Conservation (phyloP, 2,888 invertebrate genomes). For the Cremastobaeus sp. region DNA sequence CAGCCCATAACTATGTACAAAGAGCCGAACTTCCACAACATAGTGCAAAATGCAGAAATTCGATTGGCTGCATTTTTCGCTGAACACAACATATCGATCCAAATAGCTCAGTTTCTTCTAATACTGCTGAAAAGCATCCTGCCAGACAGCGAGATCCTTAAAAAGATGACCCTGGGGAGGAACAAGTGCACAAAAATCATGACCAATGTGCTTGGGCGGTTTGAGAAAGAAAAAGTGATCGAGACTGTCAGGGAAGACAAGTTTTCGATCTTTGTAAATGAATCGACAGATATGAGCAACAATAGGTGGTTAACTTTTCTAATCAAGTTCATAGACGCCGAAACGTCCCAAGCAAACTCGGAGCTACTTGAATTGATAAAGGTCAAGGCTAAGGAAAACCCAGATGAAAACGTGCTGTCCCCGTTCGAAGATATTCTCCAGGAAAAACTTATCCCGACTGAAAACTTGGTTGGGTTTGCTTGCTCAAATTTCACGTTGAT, state of each 20-base stretch:
- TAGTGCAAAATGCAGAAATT: constrained; percentile 46
- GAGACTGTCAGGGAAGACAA: constrained; percentile 42
- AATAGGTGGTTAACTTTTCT: constrained; percentile 45
- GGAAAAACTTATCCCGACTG: constrained; percentile 38
- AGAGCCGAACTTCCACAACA: constrained; percentile 31
- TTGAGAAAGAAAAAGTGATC: constrained; percentile 45
- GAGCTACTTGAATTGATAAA: constrained; percentile 35
- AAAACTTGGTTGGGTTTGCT: constrained; percentile 39
- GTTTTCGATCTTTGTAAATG: constrained; percentile 44
- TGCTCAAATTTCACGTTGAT: constrained; percentile 31
- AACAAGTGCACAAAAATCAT: constrained; percentile 47
- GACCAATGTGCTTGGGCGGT: constrained; percentile 37
- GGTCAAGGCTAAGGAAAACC: constrained; percentile 24
- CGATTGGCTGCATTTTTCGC: constrained; percentile 46
- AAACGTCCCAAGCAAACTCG: constrained; percentile 24
- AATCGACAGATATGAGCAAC: constrained; percentile 31
- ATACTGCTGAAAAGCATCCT: constrained; percentile 24
- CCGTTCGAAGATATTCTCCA: constrained; percentile 40
- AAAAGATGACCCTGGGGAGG: constrained; percentile 42
- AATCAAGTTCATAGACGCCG: constrained; percentile 34
- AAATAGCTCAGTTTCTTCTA: constrained; percentile 37
- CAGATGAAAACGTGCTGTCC: constrained; percentile 4
- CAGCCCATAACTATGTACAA: constrained; percentile 1
- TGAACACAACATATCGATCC: constrained; percentile 45
- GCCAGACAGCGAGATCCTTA: constrained; percentile 41